Percentiles rank a stretch among this genome's conserved stretches.
These are phyloP conservation scores for Lydus trimaculatus DNA, from an alignment of 2,888 invertebrate species.

Conservation along the genomic window DNA sequence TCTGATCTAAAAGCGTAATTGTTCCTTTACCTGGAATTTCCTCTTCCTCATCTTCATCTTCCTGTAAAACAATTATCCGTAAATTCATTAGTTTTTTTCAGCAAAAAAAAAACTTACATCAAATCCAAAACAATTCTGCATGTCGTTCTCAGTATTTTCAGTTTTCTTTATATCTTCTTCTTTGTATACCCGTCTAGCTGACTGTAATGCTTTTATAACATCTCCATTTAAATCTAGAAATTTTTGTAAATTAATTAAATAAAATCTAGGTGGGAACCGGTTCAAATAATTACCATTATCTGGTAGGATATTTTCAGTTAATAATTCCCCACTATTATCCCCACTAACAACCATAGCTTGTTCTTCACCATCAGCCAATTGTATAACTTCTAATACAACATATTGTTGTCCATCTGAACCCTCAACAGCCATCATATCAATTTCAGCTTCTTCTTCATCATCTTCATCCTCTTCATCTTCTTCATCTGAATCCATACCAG, in stretches of 20 bases:
- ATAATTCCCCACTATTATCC: constrained; percentile 60
- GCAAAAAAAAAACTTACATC: constrained; percentile 66
- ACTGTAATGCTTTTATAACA: constrained; percentile 59
- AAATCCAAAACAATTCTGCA: constrained; percentile 85
- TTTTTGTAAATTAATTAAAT: constrained; percentile 6
- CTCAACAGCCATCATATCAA: constrained; percentile 72
- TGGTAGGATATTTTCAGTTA: constrained; percentile 59
- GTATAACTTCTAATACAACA: constrained; percentile 90
- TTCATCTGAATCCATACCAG: constrained; percentile 59
- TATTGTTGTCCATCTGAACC: constrained; percentile 82
- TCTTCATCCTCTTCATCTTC: constrained; percentile 57
- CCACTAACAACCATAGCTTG: constrained; percentile 68
- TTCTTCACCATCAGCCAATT: constrained; percentile 74
- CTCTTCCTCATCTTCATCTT: constrained; percentile 59
- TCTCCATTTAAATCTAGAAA: constrained; percentile 59
- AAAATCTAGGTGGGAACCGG: constrained; percentile 41
- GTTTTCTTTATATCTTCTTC: constrained; percentile 44
- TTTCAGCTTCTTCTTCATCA: constrained; percentile 63
- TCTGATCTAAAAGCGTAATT: constrained; percentile 53
- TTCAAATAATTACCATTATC: constrained; percentile 47
- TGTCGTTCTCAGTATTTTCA: constrained; percentile 62
- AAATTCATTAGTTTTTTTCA: constrained; percentile 7
- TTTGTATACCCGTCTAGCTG: constrained; percentile 54
- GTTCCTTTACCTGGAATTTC: constrained; percentile 51
- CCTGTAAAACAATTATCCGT: constrained; percentile 28